A percentile compares a stretch with the other conserved stretches of the same genome.
Conservation (phyloP, 2,888 invertebrate species). For the Hololepta plana region DNA sequence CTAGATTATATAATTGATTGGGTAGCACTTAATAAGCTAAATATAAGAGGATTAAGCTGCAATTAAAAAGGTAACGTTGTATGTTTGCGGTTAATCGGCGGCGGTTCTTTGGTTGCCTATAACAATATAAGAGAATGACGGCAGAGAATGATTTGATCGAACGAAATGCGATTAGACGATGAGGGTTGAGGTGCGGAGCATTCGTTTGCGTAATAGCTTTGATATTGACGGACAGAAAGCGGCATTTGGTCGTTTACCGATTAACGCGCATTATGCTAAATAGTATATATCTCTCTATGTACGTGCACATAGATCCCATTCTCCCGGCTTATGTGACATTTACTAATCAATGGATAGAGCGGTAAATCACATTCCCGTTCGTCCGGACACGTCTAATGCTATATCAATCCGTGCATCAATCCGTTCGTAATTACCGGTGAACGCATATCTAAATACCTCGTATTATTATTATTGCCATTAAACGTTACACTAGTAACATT, state of each 20-base stretch:
- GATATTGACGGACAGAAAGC: constrained; percentile 20
- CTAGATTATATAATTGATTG: too few species aligned
- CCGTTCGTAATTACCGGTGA: constrained; percentile 18
- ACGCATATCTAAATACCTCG: too few species aligned
- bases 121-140: too few species aligned
- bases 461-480: too few species aligned
- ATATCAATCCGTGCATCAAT: constrained; percentile 19
- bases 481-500: too few species aligned
- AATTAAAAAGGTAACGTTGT: too few species aligned
- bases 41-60: too few species aligned
- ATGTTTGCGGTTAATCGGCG: too few species aligned
- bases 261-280: constrained; percentile 26
- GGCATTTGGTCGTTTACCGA: constrained; percentile 21
- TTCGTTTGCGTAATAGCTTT: constrained; percentile 22
- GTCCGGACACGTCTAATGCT: constrained; percentile 20
- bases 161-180: constrained; percentile 16
- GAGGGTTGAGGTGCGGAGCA: too few species aligned
- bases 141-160: too few species aligned
- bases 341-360: constrained; percentile 23
- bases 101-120: too few species aligned
- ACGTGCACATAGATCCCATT: constrained; percentile 11
- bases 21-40: too few species aligned
- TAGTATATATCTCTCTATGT: constrained; percentile 12
- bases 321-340: constrained; percentile 23
- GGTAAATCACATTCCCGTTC: constrained; percentile 25